Evolutionary conservation across 1,140 invertebrate genomes (phyloP), one percentile per base, ranked within the genome.

Genomic region (Asbolus verrucosus): DNA sequence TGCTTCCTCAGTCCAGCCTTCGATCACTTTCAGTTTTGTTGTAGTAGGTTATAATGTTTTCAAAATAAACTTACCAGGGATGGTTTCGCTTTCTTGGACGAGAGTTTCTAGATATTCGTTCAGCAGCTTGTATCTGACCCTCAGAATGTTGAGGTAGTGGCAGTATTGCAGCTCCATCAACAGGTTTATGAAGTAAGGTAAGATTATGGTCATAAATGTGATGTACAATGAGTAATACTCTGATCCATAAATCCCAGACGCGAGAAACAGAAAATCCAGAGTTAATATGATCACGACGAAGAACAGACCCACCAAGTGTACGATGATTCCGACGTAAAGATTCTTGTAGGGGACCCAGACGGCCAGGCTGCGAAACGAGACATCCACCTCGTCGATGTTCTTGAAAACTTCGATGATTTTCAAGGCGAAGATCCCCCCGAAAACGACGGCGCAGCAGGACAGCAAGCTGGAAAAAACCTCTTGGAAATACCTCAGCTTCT

Each of bases 41-140:
- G n/a, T n/a, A 62, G n/a, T 21, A 63, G 27, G 6, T 33, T 4
- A 18, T 19, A 65, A 70, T 24, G 9, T 19, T 21, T 54, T 8
- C n/a, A n/a, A n/a, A n/a, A n/a, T n/a, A 38, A 21, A 60, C 46
- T 70, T 60, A 70, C 69, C 62, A 19, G 18, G 36, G 24, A 1
- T 15, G 13, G 9, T 13, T 15, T 61, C 50, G 3, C 41, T 27
- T 50, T 63, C 63, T 6, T 30, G 31, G n/a, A 54, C 19, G n/a
- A 75, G 15, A 9, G 66, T 50, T 41, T 59, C 59, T 18, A 75
- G 61, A 65, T 73, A 73, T 6, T 69, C 46, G 62, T 73, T 75
- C 9, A 75, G 27, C 24, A 71, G n/a, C 30, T 63, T 43, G 38
- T 43, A 74, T 36, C 72, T 65, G 11, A 39, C 13, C 9, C 27